phyloP scores from a whole-genome alignment of 2,888 invertebrate species.

The Bellardia bayeri region DNA sequence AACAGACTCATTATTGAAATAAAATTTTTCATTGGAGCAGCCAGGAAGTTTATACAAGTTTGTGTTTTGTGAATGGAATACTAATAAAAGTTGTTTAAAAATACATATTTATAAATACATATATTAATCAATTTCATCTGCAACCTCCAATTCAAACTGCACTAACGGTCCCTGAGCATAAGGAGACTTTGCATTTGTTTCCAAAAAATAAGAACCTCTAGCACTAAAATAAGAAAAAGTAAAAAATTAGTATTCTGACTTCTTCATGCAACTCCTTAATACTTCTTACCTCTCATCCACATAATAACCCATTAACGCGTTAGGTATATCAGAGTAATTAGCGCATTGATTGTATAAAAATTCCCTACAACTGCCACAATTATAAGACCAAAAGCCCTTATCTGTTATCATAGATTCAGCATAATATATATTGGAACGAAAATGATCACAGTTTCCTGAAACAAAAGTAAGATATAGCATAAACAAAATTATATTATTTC shows the following conservation, averaged over 20 bases:
- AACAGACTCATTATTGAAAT: no score
- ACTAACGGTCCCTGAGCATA: constrained; percentile 78
- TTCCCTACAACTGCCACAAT: constrained; percentile 85
- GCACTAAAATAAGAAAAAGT: constrained; percentile 80
- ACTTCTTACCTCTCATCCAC: constrained; percentile 85
- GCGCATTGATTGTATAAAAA: constrained; percentile 85
- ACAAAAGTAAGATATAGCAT: constrained; percentile 49
- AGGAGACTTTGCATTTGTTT: constrained; percentile 76
- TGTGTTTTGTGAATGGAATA: no score
- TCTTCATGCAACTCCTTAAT: background rate
- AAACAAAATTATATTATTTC: background rate
- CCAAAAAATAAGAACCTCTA: constrained; percentile 85
- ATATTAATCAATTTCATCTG: background rate
- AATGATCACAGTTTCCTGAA: constrained; percentile 86
- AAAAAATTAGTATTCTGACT: background rate
- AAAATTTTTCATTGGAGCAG: no score
- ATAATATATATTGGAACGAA: constrained; percentile 86
- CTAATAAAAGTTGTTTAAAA: no score
- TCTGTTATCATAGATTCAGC: constrained; percentile 86
- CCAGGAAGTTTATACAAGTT: no score
- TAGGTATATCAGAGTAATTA: constrained; percentile 73
- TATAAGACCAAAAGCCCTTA: constrained; percentile 86
- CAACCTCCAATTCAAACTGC: constrained; percentile 75
- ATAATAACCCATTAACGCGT: constrained; percentile 85
- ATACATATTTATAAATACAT: no score